Conservation (phyloP, 2,888 invertebrate genomes). For the Serripes groenlandicus region DNA sequence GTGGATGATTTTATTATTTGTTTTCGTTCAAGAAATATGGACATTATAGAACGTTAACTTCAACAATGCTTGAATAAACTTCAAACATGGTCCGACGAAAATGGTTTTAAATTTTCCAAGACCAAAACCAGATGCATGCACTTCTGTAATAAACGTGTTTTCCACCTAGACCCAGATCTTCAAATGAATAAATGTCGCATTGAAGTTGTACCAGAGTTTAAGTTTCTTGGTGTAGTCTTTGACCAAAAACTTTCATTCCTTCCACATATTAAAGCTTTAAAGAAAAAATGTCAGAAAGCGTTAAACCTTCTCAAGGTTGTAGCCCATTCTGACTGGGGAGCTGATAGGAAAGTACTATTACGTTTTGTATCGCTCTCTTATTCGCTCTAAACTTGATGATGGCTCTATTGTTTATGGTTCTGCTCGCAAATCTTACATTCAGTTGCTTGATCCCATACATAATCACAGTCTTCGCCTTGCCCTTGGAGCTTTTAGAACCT, state of each 20-base stretch:
- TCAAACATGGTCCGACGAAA: not conserved
- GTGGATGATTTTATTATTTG: not conserved
- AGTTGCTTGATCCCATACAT: not conserved
- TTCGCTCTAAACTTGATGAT: too few species aligned
- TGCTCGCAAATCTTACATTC: not conserved
- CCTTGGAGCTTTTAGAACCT: not conserved
- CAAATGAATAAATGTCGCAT: too few species aligned
- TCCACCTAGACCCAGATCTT: too few species aligned
- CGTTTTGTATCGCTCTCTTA: too few species aligned
- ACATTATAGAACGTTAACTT: too few species aligned
- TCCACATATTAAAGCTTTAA: not conserved
- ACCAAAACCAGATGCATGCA: too few species aligned
- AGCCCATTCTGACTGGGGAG: not conserved
- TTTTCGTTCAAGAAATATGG: not conserved
- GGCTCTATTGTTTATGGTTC: too few species aligned
- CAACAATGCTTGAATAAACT: not conserved
- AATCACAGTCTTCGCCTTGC: not conserved
- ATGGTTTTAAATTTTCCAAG: not conserved
- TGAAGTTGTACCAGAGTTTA: too few species aligned
- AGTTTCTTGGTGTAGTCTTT: too few species aligned
- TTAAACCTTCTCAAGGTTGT: too few species aligned
- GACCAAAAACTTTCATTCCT: not conserved
- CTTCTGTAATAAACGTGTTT: too few species aligned
- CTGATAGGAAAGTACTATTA: not conserved
- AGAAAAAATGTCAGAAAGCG: not conserved